A percentile compares a stretch with the other conserved stretches of the same genome.
phyloP scores from a whole-genome alignment of 92 coral and sea anemone genomes.

The Plumapathes pennacea region DNA sequence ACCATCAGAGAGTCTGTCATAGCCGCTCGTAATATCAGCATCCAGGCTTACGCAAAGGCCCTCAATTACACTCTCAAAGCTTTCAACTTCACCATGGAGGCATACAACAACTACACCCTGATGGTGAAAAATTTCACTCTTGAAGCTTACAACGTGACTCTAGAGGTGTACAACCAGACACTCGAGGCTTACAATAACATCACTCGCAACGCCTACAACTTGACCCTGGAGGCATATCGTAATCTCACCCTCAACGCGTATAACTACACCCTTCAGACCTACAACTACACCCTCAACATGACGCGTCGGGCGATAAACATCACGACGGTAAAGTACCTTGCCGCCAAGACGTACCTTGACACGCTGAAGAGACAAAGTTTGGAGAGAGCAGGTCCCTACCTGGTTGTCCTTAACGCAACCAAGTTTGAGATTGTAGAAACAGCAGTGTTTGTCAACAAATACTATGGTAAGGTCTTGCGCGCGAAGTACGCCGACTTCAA shows the following conservation, averaged over 20 bases:
- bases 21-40: conserved; percentile 31
- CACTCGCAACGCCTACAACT: conserved; percentile 47
- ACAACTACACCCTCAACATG: conserved; percentile 46
- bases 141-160: conserved; percentile 62
- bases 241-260: conserved; percentile 24
- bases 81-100: conserved; percentile 42
- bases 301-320: conserved; percentile 41
- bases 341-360: conserved; percentile 13
- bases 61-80: conserved; percentile 45
- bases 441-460: conserved; percentile 65
- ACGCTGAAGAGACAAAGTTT: conserved; percentile 15
- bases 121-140: conserved; percentile 50
- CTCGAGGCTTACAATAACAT: conserved; percentile 67
- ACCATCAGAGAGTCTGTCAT: conserved; percentile 67
- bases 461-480: conserved; percentile 71
- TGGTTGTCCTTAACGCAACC: conserved; percentile 56
- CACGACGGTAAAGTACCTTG: conserved; percentile 26
- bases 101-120: conserved; percentile 48
- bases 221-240: conserved; percentile 45
- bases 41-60: conserved; percentile 60
- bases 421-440: conserved; percentile 78
- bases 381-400: conserved; percentile 37
- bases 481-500: conserved; percentile 19
- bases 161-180: conserved; percentile 53
- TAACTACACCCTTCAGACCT: conserved; percentile 43